phyloP scores from a whole-genome alignment of 53 echinoderm and acorn worm species.

The Paracentrotus lividus region DNA sequence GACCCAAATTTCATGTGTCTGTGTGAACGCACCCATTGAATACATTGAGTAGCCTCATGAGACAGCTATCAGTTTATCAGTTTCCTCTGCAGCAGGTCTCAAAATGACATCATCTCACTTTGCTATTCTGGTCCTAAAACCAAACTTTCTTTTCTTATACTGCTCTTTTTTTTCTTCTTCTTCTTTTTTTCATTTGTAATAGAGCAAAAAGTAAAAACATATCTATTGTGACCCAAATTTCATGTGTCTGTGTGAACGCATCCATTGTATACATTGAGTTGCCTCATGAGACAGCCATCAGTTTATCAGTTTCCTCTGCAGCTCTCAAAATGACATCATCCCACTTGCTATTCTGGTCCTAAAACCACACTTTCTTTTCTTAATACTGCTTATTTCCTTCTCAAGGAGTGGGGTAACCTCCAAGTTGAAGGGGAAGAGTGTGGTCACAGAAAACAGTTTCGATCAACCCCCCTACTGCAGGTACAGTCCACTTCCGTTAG shows the following conservation, averaged over 20 bases:
- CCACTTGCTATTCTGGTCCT: not conserved
- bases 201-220: not conserved
- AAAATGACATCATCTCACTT: not conserved
- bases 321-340: not conserved
- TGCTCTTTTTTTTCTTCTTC: no score
- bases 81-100: conserved; percentile 27
- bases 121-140: conserved; percentile 14
- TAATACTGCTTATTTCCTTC: not conserved
- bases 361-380: conserved; percentile 1
- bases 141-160: no score
- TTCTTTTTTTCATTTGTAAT: no score
- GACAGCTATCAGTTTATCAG: not conserved
- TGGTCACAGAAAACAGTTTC: not conserved
- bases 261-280: not conserved
- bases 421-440: conserved; percentile 32
- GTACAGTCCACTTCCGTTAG: no score
- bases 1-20: not conserved
- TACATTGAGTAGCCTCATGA: not conserved
- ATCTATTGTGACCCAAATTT: not conserved
- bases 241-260: not conserved
- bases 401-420: not conserved
- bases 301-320: conserved; percentile 17
- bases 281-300: not conserved
- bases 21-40: not conserved
- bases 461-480: not conserved